These are phyloP conservation scores for Napeogenes sylphis DNA, from an alignment of 2,888 invertebrate genomes.

Conservation along the genomic window DNA sequence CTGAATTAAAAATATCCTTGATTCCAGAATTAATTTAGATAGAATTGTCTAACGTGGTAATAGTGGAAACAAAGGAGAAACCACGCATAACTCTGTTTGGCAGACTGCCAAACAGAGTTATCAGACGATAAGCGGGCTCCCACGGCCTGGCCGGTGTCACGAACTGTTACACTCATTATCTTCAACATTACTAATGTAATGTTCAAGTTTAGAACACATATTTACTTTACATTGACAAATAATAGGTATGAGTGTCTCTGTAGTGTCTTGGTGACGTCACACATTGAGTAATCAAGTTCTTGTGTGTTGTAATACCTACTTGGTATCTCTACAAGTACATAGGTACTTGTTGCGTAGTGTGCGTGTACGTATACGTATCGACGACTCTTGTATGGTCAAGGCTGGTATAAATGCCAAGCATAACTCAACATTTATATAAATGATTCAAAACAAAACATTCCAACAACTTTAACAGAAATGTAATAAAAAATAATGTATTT, in stretches of 20 bases:
- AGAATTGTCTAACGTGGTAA: conserved; percentile 2
- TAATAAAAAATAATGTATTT: conserved; percentile 14
- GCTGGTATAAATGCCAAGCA: conserved; percentile 22
- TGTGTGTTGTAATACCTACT: no score
- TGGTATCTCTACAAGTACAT: no score
- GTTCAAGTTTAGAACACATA: conserved; percentile 3
- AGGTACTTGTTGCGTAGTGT: no score
- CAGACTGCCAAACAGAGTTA: conserved; percentile 36
- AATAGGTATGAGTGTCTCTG: background rate
- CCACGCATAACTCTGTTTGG: no score
- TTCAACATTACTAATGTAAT: conserved; percentile 6
- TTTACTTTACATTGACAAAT: conserved; percentile 3
- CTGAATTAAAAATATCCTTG: background rate
- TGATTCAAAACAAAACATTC: conserved; percentile 23
- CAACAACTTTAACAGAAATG: conserved; percentile 27
- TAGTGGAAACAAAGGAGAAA: conserved; percentile 32
- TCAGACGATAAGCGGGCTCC: conserved; percentile 36
- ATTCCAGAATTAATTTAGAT: conserved; percentile 13
- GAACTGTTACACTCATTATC: conserved; percentile 2
- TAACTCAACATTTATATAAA: conserved; percentile 16
- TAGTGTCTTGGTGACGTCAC: no score
- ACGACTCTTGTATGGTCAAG: conserved; percentile 21
- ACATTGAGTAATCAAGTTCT: no score
- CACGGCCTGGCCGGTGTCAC: conserved; percentile 30
- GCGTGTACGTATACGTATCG: no score